phyloP scores from a whole-genome alignment of 2,888 invertebrate genomes.

The Chrysopilus asiliformis region DNA sequence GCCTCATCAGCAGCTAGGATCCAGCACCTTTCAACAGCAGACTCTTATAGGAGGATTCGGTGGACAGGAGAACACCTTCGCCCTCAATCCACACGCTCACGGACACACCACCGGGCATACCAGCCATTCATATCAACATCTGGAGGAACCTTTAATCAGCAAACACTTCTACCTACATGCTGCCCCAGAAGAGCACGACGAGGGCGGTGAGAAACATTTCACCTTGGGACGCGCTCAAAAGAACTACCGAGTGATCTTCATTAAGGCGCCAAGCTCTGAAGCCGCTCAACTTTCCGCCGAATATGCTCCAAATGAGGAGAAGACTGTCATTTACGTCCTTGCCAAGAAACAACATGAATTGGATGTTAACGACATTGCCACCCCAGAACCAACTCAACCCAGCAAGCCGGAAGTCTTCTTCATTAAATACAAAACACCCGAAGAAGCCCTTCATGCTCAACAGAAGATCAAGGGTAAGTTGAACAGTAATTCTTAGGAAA shows the following conservation, averaged over 20 bases:
- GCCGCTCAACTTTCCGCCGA: slow-evolving; percentile 26
- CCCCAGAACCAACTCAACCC: slow-evolving; percentile 30
- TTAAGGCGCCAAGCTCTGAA: slow-evolving; percentile 28
- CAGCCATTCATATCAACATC: too few relatives aligned
- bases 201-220: slow-evolving; percentile 24
- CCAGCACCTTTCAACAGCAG: too few relatives aligned
- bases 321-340: slow-evolving; percentile 34
- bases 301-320: slow-evolving; percentile 30
- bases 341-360: slow-evolving; percentile 28
- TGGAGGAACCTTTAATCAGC: slow-evolving; percentile 28
- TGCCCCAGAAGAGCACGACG: slow-evolving; percentile 31
- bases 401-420: too few relatives aligned
- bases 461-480: slow-evolving; percentile 29
- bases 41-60: too few relatives aligned
- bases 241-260: slow-evolving; percentile 32
- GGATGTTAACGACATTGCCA: slow-evolving; percentile 28
- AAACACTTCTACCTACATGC: slow-evolving; percentile 31
- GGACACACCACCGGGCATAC: slow-evolving; percentile 2
- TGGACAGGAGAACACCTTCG: too few relatives aligned
- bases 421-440: too few relatives aligned
- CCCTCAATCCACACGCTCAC: background rate
- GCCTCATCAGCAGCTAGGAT: too few relatives aligned
- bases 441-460: slow-evolving; percentile 30
- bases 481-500: slow-evolving; percentile 1
- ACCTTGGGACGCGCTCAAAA: slow-evolving; percentile 29